Percentiles rank a stretch among this genome's conserved stretches.
These are phyloP conservation scores for Xylota sylvarum DNA, from an alignment of 2,888 invertebrate genomes.

Conservation along the genomic window DNA sequence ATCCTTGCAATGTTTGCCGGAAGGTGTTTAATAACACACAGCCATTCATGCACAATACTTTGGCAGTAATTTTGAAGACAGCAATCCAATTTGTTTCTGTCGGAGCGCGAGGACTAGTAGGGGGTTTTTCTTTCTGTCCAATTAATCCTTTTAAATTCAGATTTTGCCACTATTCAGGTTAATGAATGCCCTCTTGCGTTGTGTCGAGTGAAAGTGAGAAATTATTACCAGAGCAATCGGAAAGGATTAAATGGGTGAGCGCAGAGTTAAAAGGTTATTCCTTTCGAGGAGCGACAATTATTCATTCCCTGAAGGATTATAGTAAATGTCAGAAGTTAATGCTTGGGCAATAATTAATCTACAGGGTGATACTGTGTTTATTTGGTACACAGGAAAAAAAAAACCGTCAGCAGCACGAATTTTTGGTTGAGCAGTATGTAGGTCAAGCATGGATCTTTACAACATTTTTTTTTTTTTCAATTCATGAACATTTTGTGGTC, in stretches of 20 bases:
- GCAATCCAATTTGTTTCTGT: slow-evolving; percentile 35
- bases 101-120: too few species aligned
- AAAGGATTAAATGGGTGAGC: slow-evolving; percentile 23
- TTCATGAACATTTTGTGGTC: not conserved
- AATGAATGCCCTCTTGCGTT: slow-evolving; percentile 36
- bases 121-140: slow-evolving; percentile 31
- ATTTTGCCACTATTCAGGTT: slow-evolving; percentile 36
- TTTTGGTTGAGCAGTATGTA: slow-evolving; percentile 8
- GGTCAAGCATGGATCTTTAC: slow-evolving; percentile 9
- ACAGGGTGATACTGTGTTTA: slow-evolving; percentile 10
- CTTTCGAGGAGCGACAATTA: slow-evolving; percentile 7
- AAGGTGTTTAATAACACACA: slow-evolving; percentile 9
- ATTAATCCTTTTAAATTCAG: slow-evolving; percentile 54
- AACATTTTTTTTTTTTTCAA: not conserved
- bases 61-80: not conserved
- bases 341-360: slow-evolving; percentile 37
- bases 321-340: slow-evolving; percentile 51
- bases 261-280: slow-evolving; percentile 23
- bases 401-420: not conserved
- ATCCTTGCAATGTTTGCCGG: slow-evolving; percentile 16
- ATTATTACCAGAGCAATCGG: slow-evolving; percentile 47
- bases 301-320: slow-evolving; percentile 45
- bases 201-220: slow-evolving; percentile 19
- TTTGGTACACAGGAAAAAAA: slow-evolving; percentile 2
- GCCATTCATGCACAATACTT: not conserved